These are phyloP conservation scores for Pelobates cultripes DNA, from an alignment of 2,797 vertebrate species.

Conservation along the genomic window DNA sequence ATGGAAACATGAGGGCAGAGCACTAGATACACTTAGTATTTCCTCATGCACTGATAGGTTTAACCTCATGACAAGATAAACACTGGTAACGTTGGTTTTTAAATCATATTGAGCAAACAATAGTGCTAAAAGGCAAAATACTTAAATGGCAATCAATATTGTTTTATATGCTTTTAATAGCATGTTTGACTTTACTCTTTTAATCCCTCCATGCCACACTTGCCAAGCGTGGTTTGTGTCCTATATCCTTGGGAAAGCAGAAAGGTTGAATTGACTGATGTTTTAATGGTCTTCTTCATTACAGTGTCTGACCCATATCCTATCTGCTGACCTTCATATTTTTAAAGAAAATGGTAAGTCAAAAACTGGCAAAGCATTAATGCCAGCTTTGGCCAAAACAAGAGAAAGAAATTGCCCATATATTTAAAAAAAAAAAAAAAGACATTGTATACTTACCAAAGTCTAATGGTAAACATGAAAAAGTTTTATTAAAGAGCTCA, in stretches of 20 bases:
- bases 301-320: no score
- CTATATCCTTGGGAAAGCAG: neutral
- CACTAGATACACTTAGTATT: neutral
- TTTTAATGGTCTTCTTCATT: constrained; percentile 34
- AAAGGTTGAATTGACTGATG: constrained; percentile 3
- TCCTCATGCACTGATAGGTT: constrained; percentile 18
- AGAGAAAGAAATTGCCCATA: no score
- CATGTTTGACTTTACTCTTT: neutral
- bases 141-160: constrained; percentile 55
- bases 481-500: no score
- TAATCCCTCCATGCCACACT: constrained; percentile 14
- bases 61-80: constrained; percentile 53
- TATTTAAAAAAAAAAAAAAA: no score
- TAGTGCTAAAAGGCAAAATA: constrained; percentile 49
- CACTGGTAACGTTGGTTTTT: constrained; percentile 55
- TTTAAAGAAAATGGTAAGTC: no score
- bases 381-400: no score
- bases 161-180: constrained; percentile 53
- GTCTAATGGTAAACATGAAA: no score
- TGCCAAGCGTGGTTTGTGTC: neutral
- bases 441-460: no score
- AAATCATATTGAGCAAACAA: constrained; percentile 52
- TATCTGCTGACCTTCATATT: no score
- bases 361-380: no score
- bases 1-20: neutral